phyloP scores from a whole-genome alignment of 2,888 invertebrate species.

The Aplocera efformata region DNA sequence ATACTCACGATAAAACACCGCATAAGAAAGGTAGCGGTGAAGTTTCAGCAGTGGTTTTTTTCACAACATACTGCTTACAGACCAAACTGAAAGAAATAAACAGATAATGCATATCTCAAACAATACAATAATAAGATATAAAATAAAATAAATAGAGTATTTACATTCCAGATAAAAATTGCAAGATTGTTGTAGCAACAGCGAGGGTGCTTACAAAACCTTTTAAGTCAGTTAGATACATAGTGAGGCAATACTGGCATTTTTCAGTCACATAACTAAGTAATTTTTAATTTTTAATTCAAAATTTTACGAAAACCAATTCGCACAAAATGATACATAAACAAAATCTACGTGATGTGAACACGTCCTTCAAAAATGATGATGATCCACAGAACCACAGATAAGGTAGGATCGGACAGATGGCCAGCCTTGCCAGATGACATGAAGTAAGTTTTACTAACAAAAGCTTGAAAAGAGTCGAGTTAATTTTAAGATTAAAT shows the following conservation, averaged over 20 bases:
- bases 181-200: slow-evolving; percentile 88
- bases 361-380: too few relatives aligned
- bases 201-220: slow-evolving; percentile 72
- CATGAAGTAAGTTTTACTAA: too few relatives aligned
- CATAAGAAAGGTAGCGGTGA: slow-evolving; percentile 89
- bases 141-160: slow-evolving; percentile 46
- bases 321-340: neutral
- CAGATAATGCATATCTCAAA: neutral
- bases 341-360: too few relatives aligned
- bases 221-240: slow-evolving; percentile 44
- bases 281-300: neutral
- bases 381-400: too few relatives aligned
- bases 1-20: slow-evolving; percentile 86
- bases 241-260: slow-evolving; percentile 14
- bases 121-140: neutral
- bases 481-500: too few relatives aligned
- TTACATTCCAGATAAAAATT: slow-evolving; percentile 93
- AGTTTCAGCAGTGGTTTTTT: slow-evolving; percentile 87
- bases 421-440: too few relatives aligned
- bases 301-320: neutral
- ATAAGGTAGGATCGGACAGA: too few relatives aligned
- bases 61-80: slow-evolving; percentile 86
- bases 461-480: too few relatives aligned
- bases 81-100: slow-evolving; percentile 82
- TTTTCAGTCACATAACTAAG: slow-evolving; percentile 1